These are phyloP conservation scores for Agrochola lota DNA, from an alignment of 2,888 invertebrate species.

Conservation along the genomic window DNA sequence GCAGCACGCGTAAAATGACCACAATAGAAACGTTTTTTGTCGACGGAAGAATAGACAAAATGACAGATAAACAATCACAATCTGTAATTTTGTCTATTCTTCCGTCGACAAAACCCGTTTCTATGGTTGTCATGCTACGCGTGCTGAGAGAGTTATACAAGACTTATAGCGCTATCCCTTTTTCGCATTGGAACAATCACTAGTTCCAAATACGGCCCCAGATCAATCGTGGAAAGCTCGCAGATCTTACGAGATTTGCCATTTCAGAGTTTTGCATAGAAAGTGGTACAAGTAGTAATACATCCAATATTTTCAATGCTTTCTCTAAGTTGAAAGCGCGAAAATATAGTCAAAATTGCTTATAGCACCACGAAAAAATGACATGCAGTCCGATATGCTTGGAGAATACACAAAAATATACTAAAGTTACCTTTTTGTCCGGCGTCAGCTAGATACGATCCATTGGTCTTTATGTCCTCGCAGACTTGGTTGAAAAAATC, in stretches of 20 bases:
- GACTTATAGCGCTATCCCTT: constrained; percentile 5
- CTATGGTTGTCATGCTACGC: too few species aligned
- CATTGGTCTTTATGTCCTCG: constrained; percentile 1
- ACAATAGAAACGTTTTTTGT: too few species aligned
- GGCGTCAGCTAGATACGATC: not conserved
- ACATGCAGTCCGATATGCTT: constrained; percentile 21
- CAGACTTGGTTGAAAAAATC: constrained; percentile 33
- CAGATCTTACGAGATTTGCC: not conserved
- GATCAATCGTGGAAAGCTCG: not conserved
- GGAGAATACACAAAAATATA: constrained; percentile 35
- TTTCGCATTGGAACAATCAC: constrained; percentile 15
- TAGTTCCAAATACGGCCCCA: not conserved
- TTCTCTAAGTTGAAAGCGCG: not conserved
- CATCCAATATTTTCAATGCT: constrained; percentile 21
- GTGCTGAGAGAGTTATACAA: not conserved
- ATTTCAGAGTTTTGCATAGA: constrained; percentile 1
- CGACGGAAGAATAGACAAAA: too few species aligned
- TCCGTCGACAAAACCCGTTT: too few species aligned
- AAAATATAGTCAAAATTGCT: constrained; percentile 15
- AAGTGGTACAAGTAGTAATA: constrained; percentile 12
- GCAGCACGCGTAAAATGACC: not conserved
- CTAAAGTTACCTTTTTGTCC: constrained; percentile 45
- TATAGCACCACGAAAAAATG: constrained; percentile 7
- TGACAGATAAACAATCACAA: too few species aligned
- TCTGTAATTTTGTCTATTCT: too few species aligned